phyloP scores from a whole-genome alignment of 2,113 vertebrate species.

The Gavia stellata region DNA sequence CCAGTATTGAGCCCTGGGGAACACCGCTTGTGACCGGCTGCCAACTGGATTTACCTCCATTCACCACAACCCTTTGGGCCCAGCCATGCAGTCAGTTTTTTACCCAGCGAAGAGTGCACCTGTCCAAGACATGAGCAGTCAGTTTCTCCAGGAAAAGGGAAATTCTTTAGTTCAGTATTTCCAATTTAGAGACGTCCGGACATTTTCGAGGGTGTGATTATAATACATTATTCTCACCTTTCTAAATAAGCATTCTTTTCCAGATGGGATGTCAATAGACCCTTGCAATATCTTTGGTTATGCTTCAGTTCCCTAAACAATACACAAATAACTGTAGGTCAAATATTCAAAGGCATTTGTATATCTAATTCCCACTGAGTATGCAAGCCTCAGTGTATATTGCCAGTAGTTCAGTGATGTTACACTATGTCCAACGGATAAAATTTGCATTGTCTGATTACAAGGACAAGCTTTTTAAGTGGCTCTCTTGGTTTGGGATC shows the following conservation, averaged over 20 bases:
- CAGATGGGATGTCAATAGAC: neutral
- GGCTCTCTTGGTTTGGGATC: neutral
- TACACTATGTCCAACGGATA: accelerated
- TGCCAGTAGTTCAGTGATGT: neutral
- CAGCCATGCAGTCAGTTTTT: no score
- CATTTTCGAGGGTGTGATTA: constrained; percentile 22
- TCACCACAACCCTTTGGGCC: no score
- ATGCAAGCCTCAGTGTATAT: neutral
- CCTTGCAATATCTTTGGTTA: neutral
- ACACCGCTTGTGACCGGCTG: no score
- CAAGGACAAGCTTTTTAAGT: neutral
- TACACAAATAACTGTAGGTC: neutral
- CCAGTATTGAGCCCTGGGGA: no score
- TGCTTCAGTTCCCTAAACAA: neutral
- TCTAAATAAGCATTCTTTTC: neutral
- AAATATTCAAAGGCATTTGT: neutral
- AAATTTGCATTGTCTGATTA: neutral
- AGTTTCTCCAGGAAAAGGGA: no score
- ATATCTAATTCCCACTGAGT: neutral
- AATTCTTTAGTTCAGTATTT: neutral
- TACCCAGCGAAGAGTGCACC: no score
- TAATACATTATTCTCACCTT: neutral
- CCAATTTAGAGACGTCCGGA: neutral
- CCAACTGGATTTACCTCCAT: no score
- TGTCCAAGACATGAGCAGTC: no score